phyloP scores from a whole-genome alignment of 2,797 vertebrate species.

The Mionectes olivaceus region DNA sequence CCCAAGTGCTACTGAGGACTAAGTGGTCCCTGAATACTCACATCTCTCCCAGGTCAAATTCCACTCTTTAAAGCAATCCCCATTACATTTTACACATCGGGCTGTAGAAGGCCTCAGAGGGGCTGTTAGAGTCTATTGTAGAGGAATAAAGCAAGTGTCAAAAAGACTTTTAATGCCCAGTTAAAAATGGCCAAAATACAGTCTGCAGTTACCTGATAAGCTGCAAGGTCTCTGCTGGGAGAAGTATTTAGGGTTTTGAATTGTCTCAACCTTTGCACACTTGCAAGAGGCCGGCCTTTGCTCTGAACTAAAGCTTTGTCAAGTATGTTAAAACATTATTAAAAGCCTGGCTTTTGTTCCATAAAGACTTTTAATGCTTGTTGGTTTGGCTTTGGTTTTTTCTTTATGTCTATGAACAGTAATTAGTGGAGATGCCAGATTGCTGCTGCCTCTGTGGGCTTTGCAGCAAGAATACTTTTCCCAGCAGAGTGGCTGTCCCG shows the following conservation, averaged over 20 bases:
- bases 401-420: not conserved
- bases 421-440: not conserved
- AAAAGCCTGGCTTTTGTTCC: conserved; percentile 51
- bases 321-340: conserved; percentile 42
- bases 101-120: conserved; percentile 35
- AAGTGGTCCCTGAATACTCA: conserved; percentile 62
- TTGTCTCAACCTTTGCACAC: conserved; percentile 34
- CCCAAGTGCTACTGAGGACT: conserved; percentile 49
- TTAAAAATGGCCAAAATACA: conserved; percentile 61
- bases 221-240: conserved; percentile 58
- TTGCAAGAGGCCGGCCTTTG: conserved; percentile 10
- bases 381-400: not conserved
- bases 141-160: conserved; percentile 73
- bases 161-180: conserved; percentile 72
- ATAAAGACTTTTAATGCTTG: not conserved
- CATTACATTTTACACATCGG: conserved; percentile 49
- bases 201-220: conserved; percentile 61
- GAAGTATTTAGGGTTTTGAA: conserved; percentile 63
- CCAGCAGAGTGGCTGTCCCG: not conserved
- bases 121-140: conserved; percentile 57
- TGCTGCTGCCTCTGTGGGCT: not conserved
- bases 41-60: conserved; percentile 71
- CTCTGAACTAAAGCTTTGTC: conserved; percentile 43
- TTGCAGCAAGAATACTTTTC: not conserved
- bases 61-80: conserved; percentile 64